Evolutionary conservation across 1,140 invertebrate species (phyloP).

Genomic region (Olivierus martensii): DNA sequence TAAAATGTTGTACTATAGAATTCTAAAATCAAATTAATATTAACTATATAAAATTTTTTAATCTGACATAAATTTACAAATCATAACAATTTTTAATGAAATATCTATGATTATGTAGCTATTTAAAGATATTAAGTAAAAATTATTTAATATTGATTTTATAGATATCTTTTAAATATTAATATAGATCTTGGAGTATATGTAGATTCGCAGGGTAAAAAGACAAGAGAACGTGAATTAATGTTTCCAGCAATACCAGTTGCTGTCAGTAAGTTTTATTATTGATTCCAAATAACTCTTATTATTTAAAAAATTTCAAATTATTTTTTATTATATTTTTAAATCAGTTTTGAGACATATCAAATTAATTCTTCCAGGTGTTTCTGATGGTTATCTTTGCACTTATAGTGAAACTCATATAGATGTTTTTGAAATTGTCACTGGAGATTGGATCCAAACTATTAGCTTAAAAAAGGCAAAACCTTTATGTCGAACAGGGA

Average conservation of each 20-base stretch:
- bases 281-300: no score
- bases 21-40: no score
- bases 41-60: no score
- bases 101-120: no score
- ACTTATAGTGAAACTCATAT: slow-evolving; percentile 92
- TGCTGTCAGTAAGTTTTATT: slow-evolving; percentile 52
- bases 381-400: slow-evolving; percentile 70
- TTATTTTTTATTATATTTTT: slow-evolving; percentile 1
- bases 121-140: no score
- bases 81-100: no score
- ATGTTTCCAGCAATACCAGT: slow-evolving; percentile 91
- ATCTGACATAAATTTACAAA: no score
- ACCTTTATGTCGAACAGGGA: slow-evolving; percentile 28
- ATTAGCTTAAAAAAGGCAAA: slow-evolving; percentile 62
- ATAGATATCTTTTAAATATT: background rate
- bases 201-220: slow-evolving; percentile 77
- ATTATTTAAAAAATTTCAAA: no score
- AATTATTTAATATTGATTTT: background rate
- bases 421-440: slow-evolving; percentile 85
- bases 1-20: no score
- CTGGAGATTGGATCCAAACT: slow-evolving; percentile 94
- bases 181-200: slow-evolving; percentile 71
- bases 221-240: slow-evolving; percentile 83
- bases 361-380: slow-evolving; percentile 39
- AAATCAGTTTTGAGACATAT: background rate